phyloP scores from a whole-genome alignment of 2,797 vertebrate species.

The Coracias cyanogaster region DNA sequence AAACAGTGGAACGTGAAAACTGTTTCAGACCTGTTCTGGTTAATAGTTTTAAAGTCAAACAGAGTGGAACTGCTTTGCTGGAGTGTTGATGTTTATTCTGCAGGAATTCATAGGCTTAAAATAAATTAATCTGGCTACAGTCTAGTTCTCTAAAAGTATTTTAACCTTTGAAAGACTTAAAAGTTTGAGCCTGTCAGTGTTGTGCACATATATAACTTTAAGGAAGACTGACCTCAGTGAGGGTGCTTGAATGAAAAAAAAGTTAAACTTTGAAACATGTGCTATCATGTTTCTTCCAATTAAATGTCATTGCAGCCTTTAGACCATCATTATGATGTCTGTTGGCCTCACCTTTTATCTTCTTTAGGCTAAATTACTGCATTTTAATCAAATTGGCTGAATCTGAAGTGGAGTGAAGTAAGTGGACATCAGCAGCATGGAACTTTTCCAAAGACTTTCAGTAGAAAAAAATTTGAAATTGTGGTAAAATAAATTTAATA shows the following conservation, averaged over 20 bases:
- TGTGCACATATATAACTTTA: neutral
- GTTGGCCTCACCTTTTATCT: neutral
- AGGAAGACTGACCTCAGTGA: neutral
- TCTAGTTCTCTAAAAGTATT: neutral
- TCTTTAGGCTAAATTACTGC: neutral
- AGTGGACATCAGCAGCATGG: neutral
- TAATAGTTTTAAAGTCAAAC: slow-evolving; percentile 9
- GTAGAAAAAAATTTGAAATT: neutral
- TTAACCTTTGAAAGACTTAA: neutral
- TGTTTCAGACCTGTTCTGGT: neutral
- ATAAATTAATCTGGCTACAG: slow-evolving; percentile 25
- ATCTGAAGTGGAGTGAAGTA: neutral
- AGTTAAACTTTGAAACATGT: neutral
- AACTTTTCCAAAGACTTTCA: neutral
- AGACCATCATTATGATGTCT: neutral
- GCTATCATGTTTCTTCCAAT: neutral
- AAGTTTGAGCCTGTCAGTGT: neutral
- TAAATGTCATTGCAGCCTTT: neutral
- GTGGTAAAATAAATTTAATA: neutral
- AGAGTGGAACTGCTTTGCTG: neutral
- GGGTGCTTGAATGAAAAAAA: neutral
- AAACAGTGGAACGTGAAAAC: neutral
- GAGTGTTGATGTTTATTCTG: slow-evolving; percentile 22
- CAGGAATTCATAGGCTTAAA: slow-evolving; percentile 42
- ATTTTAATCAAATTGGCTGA: neutral